Evolutionary conservation across 1,140 invertebrate species (phyloP).

Genomic region (Saccostrea glomerata): DNA sequence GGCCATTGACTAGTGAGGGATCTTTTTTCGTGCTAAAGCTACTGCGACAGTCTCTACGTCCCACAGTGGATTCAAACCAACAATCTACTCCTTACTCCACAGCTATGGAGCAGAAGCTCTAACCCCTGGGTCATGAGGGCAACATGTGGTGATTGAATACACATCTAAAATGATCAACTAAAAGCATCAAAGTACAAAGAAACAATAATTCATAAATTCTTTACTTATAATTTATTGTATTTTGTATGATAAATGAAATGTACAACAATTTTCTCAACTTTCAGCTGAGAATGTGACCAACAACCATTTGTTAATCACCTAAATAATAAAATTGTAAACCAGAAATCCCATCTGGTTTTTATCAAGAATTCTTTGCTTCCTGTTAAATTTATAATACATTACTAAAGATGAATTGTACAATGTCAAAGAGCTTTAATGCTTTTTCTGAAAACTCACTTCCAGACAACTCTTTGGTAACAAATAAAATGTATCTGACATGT

Average conservation of each 20-base stretch:
- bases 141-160: too few relatives aligned
- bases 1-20: too few relatives aligned
- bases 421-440: not conserved
- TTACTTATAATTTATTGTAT: conserved; percentile 23
- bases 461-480: not conserved
- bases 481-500: not conserved
- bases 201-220: not conserved
- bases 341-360: not conserved
- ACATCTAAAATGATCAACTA: too few relatives aligned
- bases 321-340: not conserved
- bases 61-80: too few relatives aligned
- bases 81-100: too few relatives aligned
- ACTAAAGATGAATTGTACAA: too few relatives aligned
- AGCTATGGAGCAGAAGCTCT: too few relatives aligned
- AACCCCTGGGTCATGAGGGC: too few relatives aligned
- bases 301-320: not conserved
- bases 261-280: not conserved
- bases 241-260: conserved; percentile 3
- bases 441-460: not conserved
- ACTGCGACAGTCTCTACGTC: too few relatives aligned
- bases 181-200: not conserved
- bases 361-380: too few relatives aligned
- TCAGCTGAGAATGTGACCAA: not conserved
- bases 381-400: too few relatives aligned
- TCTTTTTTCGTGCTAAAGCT: too few relatives aligned